Base-by-base conservation (phyloP, 2,797 vertebrate species). In the Danionella dracula region DNA sequence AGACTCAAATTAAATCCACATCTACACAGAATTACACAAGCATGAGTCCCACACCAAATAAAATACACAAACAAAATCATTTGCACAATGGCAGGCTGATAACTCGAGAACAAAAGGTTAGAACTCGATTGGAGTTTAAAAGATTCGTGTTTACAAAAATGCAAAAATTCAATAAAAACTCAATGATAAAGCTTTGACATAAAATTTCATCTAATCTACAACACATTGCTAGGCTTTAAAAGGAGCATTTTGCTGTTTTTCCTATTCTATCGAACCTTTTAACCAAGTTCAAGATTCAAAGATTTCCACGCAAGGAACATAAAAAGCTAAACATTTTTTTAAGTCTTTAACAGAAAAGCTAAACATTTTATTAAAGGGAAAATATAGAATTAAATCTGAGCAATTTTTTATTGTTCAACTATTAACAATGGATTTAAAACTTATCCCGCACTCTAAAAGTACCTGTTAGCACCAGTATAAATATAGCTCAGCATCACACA, bases 21-120 rank as follows among this genome's bases (percentile, higher is more conserved):
- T 54, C 38, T 41, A 19, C 8, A 50, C 12, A 65, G 31, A 60
- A 42, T 40, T 31, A 63, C 21, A 56, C 35, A 59, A n/a, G 44
- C 12, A 7, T 10, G 8, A 67, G 68, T 44, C 72, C 77, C 66
- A 54, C 49, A 66, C n/a, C n/a, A n/a, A n/a, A n/a, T n/a, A 13
- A 35, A 58, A 31, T 35, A 29, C 46, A 58, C 57, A 68, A 21
- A 73, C 66, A 66, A 69, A 58, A 50, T 29, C 12, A 19, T 34
- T 50, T 8, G 8, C 65, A 54, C 17, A 61, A 23, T 16, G 10
- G 34, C 9, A 1, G 6, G 5, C 34, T 8, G 12, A 16, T 34
- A 41, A 40, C 20, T 23, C 40, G 9, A n/a, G 20, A 38, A 38
- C 21, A 55, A 7, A n/a, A 7, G 13, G 2, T 29, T 11, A 21